Conservation (phyloP, 2,888 invertebrate species). For the Erebia epiphron region DNA sequence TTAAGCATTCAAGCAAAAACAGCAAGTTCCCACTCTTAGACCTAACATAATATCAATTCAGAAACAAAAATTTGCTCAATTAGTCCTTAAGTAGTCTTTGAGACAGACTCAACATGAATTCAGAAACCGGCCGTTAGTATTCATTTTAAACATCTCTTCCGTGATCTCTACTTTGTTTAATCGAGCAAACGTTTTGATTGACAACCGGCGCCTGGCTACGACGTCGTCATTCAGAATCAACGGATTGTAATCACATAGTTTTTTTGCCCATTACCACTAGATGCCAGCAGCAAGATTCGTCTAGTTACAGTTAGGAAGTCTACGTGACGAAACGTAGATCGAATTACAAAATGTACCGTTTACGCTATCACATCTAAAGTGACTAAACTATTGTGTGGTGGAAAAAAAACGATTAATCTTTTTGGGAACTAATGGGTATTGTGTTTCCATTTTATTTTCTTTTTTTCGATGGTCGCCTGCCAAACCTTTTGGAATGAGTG, state of each 20-base stretch:
- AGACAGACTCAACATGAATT: no score
- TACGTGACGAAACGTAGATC: conserved; percentile 1
- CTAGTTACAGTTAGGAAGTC: neutral
- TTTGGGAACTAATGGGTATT: neutral
- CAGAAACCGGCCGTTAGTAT: no score
- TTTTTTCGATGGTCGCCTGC: no score
- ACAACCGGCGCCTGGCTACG: neutral
- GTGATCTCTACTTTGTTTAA: neutral
- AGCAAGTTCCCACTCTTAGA: no score
- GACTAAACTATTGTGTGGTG: neutral
- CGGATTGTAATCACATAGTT: neutral
- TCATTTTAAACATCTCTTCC: no score
- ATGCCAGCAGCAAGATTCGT: neutral
- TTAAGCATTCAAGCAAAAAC: no score
- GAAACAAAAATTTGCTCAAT: no score
- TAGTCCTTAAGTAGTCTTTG: no score
- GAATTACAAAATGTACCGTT: conserved; percentile 8
- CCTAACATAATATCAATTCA: no score
- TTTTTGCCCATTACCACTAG: neutral
- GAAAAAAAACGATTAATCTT: neutral
- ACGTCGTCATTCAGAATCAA: conserved; percentile 1
- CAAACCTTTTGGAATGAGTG: no score
- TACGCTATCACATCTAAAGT: conserved; percentile 1
- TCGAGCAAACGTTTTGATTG: neutral
- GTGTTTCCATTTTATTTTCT: no score